Percentiles rank a stretch among this genome's conserved stretches.
These are phyloP conservation scores for Caenorhabditis sinica DNA, from an alignment of 2,888 invertebrate species.

Conservation along the genomic window DNA sequence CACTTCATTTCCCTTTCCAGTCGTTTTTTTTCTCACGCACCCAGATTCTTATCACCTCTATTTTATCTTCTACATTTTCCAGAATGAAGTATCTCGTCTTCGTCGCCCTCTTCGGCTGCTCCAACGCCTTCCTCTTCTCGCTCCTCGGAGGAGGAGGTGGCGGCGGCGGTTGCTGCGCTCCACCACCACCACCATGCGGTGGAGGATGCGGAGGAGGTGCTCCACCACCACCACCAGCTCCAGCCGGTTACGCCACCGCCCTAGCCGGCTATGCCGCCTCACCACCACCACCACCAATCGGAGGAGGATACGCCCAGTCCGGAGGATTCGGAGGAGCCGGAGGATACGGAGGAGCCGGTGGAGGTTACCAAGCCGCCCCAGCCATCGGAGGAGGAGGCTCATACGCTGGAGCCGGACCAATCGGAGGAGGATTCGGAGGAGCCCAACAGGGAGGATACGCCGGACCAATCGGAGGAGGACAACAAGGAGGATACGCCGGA, in stretches of 20 bases:
- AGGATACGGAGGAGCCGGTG: slow-evolving; percentile 32
- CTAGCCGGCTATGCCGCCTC: slow-evolving; percentile 52
- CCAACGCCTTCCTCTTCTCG: slow-evolving; percentile 66
- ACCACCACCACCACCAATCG: slow-evolving; percentile 59
- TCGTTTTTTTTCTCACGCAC: too few species aligned
- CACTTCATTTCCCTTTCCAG: too few species aligned
- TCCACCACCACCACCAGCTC: slow-evolving; percentile 53
- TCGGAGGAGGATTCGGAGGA: slow-evolving; percentile 51
- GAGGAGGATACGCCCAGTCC: slow-evolving; percentile 25
- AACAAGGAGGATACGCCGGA: slow-evolving; percentile 41
- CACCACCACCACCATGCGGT: slow-evolving; percentile 57
- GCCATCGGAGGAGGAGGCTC: slow-evolving; percentile 57
- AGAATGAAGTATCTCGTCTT: slow-evolving; percentile 57
- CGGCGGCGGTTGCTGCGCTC: slow-evolving; percentile 63
- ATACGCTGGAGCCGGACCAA: slow-evolving; percentile 55
- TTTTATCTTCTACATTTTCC: background rate
- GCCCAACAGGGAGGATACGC: slow-evolving; percentile 40
- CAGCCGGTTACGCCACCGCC: slow-evolving; percentile 57
- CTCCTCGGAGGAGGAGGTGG: slow-evolving; percentile 56
- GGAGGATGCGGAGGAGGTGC: slow-evolving; percentile 59
- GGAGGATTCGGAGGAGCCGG: slow-evolving; percentile 34
- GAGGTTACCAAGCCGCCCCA: slow-evolving; percentile 41
- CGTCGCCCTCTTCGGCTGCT: slow-evolving; percentile 61
- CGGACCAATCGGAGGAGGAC: slow-evolving; percentile 46
- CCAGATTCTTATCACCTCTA: too few species aligned